Conservation (phyloP, 2,113 vertebrate genomes). For the Trematocara variabile region DNA sequence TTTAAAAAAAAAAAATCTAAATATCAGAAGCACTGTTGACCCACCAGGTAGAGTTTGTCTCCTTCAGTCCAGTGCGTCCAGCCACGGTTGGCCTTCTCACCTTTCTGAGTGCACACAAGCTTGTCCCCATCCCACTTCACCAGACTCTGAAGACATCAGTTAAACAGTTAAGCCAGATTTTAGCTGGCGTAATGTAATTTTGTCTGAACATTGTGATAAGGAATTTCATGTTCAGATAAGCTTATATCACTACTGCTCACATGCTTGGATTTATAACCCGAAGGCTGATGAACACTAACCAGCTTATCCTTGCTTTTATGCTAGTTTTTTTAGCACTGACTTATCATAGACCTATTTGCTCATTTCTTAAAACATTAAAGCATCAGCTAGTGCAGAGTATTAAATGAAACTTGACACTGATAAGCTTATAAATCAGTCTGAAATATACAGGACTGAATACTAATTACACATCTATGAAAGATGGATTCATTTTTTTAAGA, state of each 20-base stretch:
- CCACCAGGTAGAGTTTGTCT: constrained; percentile 84
- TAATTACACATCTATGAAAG: not conserved
- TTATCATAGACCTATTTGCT: not conserved
- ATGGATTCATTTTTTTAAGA: not conserved
- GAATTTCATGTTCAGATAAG: not conserved
- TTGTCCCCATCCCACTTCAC: constrained; percentile 85
- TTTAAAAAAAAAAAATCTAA: not conserved
- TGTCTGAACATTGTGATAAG: not conserved
- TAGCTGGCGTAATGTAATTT: not conserved
- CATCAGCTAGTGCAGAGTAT: not conserved
- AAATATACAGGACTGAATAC: not conserved
- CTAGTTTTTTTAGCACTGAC: not conserved
- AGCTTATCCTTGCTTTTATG: not conserved
- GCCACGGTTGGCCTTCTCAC: constrained; percentile 87
- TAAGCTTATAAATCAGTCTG: not conserved
- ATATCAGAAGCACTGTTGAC: not conserved
- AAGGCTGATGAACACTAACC: not conserved
- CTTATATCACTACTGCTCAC: not conserved
- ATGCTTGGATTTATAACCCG: not conserved
- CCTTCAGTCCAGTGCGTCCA: constrained; percentile 92
- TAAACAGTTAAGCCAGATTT: not conserved
- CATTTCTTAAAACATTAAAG: not conserved
- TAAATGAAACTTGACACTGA: not conserved
- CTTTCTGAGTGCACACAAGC: constrained; percentile 85
- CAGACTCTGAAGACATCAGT: constrained; percentile 71